Conservation (phyloP, 1,140 invertebrate species). For the Drosophila littoralis region DNA sequence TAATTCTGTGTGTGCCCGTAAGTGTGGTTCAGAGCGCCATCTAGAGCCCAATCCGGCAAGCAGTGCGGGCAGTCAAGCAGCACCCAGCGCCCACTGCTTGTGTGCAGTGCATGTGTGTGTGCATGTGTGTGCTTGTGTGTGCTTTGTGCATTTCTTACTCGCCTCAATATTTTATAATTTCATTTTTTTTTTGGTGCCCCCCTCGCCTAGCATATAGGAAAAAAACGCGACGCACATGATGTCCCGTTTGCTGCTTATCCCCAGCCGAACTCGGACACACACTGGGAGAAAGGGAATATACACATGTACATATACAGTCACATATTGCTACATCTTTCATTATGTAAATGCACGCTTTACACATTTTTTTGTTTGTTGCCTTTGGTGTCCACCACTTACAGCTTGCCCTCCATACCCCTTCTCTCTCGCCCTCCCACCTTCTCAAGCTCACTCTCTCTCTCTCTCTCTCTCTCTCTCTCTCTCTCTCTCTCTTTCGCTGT, state of each 20-base stretch:
- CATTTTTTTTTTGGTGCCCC: constrained; percentile 52
- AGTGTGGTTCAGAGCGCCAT: constrained; percentile 45
- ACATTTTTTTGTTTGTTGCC: constrained; percentile 45
- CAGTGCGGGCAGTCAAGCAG: constrained; percentile 21
- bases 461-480: too few species aligned
- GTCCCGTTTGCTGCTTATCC: constrained; percentile 72
- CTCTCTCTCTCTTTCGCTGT: constrained; percentile 1
- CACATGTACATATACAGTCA: constrained; percentile 19
- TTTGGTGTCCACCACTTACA: constrained; percentile 42
- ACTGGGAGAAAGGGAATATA: neutral
- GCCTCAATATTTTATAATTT: constrained; percentile 82
- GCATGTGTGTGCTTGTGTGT: constrained; percentile 31
- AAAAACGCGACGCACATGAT: constrained; percentile 67
- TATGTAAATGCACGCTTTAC: constrained; percentile 84
- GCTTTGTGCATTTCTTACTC: constrained; percentile 72
- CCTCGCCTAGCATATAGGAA: neutral
- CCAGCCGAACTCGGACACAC: constrained; percentile 31
- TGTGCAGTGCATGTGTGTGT: constrained; percentile 15
- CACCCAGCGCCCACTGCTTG: constrained; percentile 31
- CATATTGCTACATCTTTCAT: constrained; percentile 80
- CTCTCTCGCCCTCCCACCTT: neutral
- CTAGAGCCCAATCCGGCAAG: constrained; percentile 34
- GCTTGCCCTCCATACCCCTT: constrained; percentile 20
- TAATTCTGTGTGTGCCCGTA: constrained; percentile 56
- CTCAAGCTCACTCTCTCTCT: too few species aligned